Percentiles rank a stretch among this genome's conserved stretches.
Conservation (phyloP, 2,113 vertebrate genomes). For the Synodontis membranacea region DNA sequence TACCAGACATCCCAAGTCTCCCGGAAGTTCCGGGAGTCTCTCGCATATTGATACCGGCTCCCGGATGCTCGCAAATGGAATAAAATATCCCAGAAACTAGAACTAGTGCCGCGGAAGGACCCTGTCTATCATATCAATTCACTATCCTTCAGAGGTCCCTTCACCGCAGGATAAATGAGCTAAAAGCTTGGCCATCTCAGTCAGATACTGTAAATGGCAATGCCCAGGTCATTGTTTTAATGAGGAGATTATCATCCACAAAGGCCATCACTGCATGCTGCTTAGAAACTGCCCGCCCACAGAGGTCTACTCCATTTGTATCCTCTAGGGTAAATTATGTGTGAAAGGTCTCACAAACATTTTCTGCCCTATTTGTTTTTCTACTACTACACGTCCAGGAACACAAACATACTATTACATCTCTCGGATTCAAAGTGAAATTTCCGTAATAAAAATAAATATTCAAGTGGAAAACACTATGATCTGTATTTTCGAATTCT, state of each 20-base stretch:
- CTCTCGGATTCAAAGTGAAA: background rate
- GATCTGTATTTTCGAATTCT: background rate
- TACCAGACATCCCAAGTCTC: too few relatives aligned
- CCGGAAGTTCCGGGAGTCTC: too few relatives aligned
- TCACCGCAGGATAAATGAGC: slow-evolving; percentile 10
- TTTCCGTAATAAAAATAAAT: background rate
- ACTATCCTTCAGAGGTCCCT: slow-evolving; percentile 24
- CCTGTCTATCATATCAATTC: slow-evolving; percentile 27
- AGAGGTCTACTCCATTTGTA: slow-evolving; percentile 4
- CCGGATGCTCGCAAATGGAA: too few relatives aligned
- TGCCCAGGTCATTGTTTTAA: slow-evolving; percentile 69
- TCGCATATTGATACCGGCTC: too few relatives aligned
- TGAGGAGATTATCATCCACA: slow-evolving; percentile 69
- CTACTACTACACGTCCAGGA: background rate
- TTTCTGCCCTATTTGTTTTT: slow-evolving; percentile 6
- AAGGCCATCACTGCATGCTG: background rate
- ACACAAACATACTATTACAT: background rate
- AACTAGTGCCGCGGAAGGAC: too few relatives aligned
- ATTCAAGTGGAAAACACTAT: background rate
- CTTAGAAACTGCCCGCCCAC: background rate
- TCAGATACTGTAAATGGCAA: slow-evolving; percentile 61
- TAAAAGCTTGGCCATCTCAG: slow-evolving; percentile 4
- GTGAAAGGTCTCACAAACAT: slow-evolving; percentile 8
- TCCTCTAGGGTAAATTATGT: slow-evolving; percentile 11
- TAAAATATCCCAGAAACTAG: too few relatives aligned